phyloP scores from a whole-genome alignment of 2,113 vertebrate genomes.

The Barnardius zonarius region DNA sequence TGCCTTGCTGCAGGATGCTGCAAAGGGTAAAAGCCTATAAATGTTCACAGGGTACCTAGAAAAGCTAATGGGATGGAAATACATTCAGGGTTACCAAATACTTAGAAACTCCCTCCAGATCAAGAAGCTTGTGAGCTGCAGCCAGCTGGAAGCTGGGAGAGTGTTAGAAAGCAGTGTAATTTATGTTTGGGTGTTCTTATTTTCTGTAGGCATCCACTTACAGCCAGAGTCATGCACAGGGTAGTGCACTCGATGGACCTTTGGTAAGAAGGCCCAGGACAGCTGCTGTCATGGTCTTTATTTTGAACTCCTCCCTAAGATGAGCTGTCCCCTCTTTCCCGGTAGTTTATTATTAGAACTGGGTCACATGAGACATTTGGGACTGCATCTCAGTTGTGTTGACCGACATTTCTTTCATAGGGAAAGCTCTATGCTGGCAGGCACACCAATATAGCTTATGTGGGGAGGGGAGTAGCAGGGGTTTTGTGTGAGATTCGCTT shows the following conservation, averaged over 20 bases:
- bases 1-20: background rate
- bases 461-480: background rate
- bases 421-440: background rate
- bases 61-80: background rate
- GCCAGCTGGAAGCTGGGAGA: background rate
- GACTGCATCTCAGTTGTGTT: background rate
- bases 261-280: background rate
- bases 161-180: background rate
- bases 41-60: background rate
- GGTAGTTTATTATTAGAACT: constrained; percentile 49
- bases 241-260: background rate
- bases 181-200: background rate
- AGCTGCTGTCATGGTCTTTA: background rate
- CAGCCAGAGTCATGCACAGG: background rate
- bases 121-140: background rate
- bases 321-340: background rate
- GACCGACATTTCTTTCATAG: background rate
- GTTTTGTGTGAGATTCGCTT: background rate
- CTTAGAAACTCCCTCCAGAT: background rate
- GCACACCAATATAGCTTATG: background rate
- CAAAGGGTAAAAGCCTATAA: background rate
- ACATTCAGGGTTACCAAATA: background rate
- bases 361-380: constrained; percentile 5
- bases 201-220: background rate
- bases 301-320: constrained; percentile 1